Conservation (phyloP, 2,113 vertebrate species). For the Phodopus roborovskii region DNA sequence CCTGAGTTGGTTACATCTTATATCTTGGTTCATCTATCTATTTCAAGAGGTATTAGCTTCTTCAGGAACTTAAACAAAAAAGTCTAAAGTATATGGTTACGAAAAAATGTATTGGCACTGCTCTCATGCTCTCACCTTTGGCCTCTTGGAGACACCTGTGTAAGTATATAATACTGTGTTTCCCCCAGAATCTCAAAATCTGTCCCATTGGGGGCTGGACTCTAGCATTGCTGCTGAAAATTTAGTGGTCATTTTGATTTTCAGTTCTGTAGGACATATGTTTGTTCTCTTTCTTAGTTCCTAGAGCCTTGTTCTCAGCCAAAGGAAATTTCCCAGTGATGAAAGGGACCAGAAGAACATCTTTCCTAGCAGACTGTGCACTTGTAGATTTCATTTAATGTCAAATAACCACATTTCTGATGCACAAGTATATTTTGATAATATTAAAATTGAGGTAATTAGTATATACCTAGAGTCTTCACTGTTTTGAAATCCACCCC, state of each 20-base stretch:
- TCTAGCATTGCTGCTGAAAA: background rate
- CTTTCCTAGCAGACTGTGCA: background rate
- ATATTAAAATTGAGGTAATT: background rate
- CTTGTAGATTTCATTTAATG: background rate
- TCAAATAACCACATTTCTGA: background rate
- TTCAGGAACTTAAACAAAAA: background rate
- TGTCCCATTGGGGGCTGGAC: background rate
- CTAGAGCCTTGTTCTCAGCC: background rate
- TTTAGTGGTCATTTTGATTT: background rate
- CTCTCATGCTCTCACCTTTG: background rate
- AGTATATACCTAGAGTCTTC: background rate
- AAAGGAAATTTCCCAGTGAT: background rate
- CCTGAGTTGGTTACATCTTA: background rate
- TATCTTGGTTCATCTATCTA: background rate
- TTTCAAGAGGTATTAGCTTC: background rate
- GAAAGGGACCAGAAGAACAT: background rate
- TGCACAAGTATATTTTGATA: background rate
- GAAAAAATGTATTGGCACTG: background rate
- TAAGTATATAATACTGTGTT: background rate
- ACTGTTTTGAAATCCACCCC: background rate
- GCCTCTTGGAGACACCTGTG: background rate
- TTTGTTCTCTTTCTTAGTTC: constrained; percentile 21
- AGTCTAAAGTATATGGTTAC: background rate
- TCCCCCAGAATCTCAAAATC: background rate
- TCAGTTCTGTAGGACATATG: background rate